These are phyloP conservation scores for Heliconius sara DNA, from an alignment of 2,888 invertebrate genomes.

Conservation along the genomic window DNA sequence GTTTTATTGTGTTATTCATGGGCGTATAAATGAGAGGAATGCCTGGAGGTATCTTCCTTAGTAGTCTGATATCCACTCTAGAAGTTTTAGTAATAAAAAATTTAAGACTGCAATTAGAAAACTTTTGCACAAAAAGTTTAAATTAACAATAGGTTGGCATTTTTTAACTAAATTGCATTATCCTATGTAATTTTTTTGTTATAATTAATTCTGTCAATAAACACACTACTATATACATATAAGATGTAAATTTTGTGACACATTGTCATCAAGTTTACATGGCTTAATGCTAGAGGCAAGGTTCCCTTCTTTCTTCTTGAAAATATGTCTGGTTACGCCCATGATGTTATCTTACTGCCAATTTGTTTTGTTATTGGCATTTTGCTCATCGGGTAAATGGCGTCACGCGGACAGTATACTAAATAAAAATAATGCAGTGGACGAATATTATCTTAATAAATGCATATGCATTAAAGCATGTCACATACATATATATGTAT, in stretches of 20 bases:
- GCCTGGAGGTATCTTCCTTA: background rate
- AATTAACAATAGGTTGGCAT: background rate
- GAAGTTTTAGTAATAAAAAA: background rate
- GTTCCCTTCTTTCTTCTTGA: too few relatives aligned
- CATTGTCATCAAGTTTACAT: too few relatives aligned
- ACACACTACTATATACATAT: too few relatives aligned
- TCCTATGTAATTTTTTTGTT: background rate
- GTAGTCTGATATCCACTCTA: background rate
- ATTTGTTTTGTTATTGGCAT: slow-evolving; percentile 18
- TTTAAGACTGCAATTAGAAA: background rate
- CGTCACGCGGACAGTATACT: background rate
- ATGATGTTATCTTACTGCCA: slow-evolving; percentile 42
- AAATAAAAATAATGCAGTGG: background rate
- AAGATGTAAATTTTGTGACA: too few relatives aligned
- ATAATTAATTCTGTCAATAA: too few relatives aligned
- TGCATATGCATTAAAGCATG: background rate
- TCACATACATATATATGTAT: background rate
- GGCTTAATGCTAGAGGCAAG: too few relatives aligned
- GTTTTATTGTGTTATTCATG: slow-evolving; percentile 17
- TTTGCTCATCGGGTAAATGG: slow-evolving; percentile 7
- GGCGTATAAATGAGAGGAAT: background rate
- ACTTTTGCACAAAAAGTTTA: background rate
- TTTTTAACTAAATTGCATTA: background rate
- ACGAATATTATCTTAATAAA: slow-evolving; percentile 17
- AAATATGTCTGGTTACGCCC: background rate